Evolutionary conservation across 2,113 vertebrate genomes (phyloP), one percentile per base, ranked within the genome.

Genomic region (Dromaius novaehollandiae): DNA sequence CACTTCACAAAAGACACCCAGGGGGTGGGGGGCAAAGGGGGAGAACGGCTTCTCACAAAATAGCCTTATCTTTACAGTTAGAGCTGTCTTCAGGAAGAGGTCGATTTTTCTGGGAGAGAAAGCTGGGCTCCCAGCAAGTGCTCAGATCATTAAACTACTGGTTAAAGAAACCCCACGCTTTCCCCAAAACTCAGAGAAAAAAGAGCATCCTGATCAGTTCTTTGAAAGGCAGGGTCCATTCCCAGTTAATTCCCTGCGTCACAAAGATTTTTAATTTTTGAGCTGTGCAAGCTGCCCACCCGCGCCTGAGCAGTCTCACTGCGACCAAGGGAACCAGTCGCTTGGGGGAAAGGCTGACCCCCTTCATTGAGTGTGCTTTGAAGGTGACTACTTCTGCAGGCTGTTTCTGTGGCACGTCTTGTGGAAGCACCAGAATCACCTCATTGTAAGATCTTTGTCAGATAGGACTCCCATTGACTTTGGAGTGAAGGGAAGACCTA

Each of bases 1-100:
- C 68, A 96, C 90, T 94, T 94, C 96, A 97, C 88, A 96, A 77
- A 90, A 71, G 48, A 96, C 69, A 94, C 93, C 89, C 95, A 78
- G 96, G 96, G 90, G 86, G 93, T 86, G 86, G 51, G 70, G 88
- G 61, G 5, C 13, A 38, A 64, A 64, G 56, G 9, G 32, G 56
- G 46, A 32, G 32, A 71, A 83, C 70, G 79, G 88, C 65, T 86
- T 88, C 86, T 95, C 25, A 96, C 73, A 96, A 63, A 93, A 88
- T 71, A 93, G 91, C 65, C 69, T 94, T 93, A 81, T 97, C 93
- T 91, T 55, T 71, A 32, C 0, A 0, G 95, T 93, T 88, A 96
- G 93, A 96, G 90, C 86, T 60, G 82, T 40, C 93, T 90, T 80
- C n/a, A 53, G 64, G 30, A 88, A 86, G 88, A 88, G 55, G 55